Evolutionary conservation across 2,797 vertebrate species (phyloP).

Genomic region (Periparus ater): DNA sequence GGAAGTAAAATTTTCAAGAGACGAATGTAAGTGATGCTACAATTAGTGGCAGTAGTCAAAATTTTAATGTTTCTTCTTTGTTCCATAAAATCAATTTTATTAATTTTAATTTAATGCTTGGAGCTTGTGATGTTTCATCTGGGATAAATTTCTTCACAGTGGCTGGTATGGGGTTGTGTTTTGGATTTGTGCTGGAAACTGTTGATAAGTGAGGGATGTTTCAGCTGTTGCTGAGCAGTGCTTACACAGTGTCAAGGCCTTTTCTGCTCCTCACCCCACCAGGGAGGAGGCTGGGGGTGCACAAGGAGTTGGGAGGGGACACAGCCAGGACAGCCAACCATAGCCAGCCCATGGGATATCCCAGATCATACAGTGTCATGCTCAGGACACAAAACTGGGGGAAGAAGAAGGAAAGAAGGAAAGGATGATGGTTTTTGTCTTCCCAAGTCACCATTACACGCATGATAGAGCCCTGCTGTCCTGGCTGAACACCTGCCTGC

Average conservation of each 20-base stretch:
- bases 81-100: not conserved
- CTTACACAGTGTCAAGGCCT: not conserved
- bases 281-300: not conserved
- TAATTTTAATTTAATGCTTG: not conserved
- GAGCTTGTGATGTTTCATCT: not conserved
- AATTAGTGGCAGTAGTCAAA: not conserved
- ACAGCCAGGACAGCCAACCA: not conserved
- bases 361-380: not conserved
- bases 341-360: not conserved
- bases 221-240: not conserved
- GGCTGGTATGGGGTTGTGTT: not conserved
- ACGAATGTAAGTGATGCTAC: not conserved
- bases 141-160: not conserved
- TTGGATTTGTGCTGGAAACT: not conserved
- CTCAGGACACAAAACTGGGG: not conserved
- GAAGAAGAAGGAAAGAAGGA: not conserved
- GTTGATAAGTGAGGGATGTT: not conserved
- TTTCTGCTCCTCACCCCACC: not conserved
- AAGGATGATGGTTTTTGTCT: not conserved
- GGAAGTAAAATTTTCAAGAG: not conserved
- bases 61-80: not conserved
- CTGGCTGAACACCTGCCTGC: not conserved
- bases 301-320: not conserved
- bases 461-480: not conserved
- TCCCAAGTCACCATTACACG: not conserved